These are phyloP conservation scores for Tribolium castaneum DNA, from an alignment of 1,140 invertebrate species.

Conservation along the genomic window DNA sequence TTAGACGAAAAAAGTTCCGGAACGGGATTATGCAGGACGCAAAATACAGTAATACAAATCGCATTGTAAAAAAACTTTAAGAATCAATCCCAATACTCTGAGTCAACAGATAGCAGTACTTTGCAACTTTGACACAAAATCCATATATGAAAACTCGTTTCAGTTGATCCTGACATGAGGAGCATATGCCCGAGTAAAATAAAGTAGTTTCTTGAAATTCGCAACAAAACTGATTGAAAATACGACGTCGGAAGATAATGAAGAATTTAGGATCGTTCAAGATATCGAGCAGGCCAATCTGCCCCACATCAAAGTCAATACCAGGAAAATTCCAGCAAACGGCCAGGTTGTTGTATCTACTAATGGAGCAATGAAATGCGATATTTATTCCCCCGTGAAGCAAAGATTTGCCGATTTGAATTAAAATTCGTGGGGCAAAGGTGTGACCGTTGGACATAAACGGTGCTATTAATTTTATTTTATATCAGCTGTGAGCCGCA, in stretches of 20 bases:
- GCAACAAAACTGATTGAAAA: constrained; percentile 7
- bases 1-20: constrained; percentile 1
- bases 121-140: constrained; percentile 48
- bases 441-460: not conserved
- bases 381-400: not conserved
- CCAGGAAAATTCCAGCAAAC: constrained; percentile 19
- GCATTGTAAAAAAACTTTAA: constrained; percentile 5
- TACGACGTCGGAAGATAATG: not conserved
- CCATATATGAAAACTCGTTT: constrained; percentile 49
- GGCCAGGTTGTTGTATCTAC: constrained; percentile 25
- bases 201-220: not conserved
- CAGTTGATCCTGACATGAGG: constrained; percentile 40
- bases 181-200: constrained; percentile 39
- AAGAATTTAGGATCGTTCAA: constrained; percentile 25
- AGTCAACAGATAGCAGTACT: constrained; percentile 25
- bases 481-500: not conserved
- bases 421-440: not conserved
- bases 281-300: constrained; percentile 27
- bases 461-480: not conserved
- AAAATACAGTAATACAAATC: not conserved
- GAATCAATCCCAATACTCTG: constrained; percentile 10
- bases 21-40: not conserved
- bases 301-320: constrained; percentile 30
- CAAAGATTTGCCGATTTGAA: not conserved
- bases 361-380: constrained; percentile 25